phyloP scores from a whole-genome alignment of 1,140 invertebrate species.

The Drosophila lacertosa region DNA sequence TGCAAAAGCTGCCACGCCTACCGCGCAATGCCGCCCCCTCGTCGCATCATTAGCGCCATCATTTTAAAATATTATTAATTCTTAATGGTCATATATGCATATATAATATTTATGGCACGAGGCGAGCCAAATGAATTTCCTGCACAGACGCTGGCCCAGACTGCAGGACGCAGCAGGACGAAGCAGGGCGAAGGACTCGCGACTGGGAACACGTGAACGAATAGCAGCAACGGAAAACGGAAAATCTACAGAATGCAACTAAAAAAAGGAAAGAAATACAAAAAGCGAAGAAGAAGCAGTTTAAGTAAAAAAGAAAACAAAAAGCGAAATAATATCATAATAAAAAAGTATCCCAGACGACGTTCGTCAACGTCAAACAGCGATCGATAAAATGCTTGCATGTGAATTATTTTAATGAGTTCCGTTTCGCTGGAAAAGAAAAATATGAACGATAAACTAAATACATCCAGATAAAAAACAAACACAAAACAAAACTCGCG shows the following conservation, averaged over 20 bases:
- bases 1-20: constrained; percentile 30
- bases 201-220: constrained; percentile 39
- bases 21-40: constrained; percentile 8
- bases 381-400: constrained; percentile 81
- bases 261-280: constrained; percentile 50
- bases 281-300: constrained; percentile 44
- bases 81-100: constrained; percentile 69
- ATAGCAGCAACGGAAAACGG: constrained; percentile 67
- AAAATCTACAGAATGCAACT: constrained; percentile 68
- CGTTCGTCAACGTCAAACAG: constrained; percentile 77
- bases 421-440: constrained; percentile 77
- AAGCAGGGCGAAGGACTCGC: constrained; percentile 19
- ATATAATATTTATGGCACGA: constrained; percentile 66
- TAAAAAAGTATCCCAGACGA: constrained; percentile 55
- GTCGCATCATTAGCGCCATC: constrained; percentile 75
- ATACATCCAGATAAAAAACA: constrained; percentile 65
- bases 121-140: constrained; percentile 76
- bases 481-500: constrained; percentile 11
- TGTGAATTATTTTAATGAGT: constrained; percentile 83
- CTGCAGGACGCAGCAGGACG: constrained; percentile 24
- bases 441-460: constrained; percentile 81
- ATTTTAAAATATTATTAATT: constrained; percentile 81
- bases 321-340: constrained; percentile 27
- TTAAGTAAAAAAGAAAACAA: constrained; percentile 41
- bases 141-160: constrained; percentile 60